Evolutionary conservation across 2,113 vertebrate species (phyloP), one percentile per base, ranked within the genome.

Genomic region (Corythaixoides concolor): DNA sequence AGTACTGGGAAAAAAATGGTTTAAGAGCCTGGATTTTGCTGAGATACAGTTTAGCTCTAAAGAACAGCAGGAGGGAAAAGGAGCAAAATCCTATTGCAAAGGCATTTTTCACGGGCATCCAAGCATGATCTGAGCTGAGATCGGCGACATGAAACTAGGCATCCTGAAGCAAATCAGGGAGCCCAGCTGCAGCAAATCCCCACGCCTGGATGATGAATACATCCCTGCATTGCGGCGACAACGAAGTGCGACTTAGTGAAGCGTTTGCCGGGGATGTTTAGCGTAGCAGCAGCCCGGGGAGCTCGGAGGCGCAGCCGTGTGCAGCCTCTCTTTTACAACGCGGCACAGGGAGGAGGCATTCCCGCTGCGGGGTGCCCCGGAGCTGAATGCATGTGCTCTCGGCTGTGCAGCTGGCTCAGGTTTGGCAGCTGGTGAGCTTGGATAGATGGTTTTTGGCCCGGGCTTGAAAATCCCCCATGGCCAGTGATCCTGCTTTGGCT

Each of bases 191-290:
- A 5, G 74, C 78, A 89, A 85, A 93, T 94, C 83, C 60, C 72
- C 37, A 5, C 23, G 58, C 62, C 83, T 15, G 53, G 62, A 10
- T 82, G 92, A 90, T 76, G 63, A 93, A 47, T 66, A 39, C 70
- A 79, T 55, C 83, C 84, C 90, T 5, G 89, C 94, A 94, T 93
- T 95, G 94, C 62, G 12, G 87, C 2, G 47, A 79, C 92, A 62
- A 12, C 0, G 0, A 43, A 74, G 72, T 35, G 63, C 67, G 91
- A 50, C 86, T 92, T 37, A 68, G 73, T 1, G 47, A 66, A 87
- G 76, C 3, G 0, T 79, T 87, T 85, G 56, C 83, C 1, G 39
- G 76, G 49, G 79, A 45, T 35, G 28, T 80, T 75, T 30, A 87
- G 73, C 5, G 16, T 32, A 32, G 73, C 37, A 62, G 78, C 72